Evolutionary conservation across 2,888 invertebrate genomes (phyloP), one percentile per base, ranked within the genome.

Genomic region (Drosophila buzzatii): DNA sequence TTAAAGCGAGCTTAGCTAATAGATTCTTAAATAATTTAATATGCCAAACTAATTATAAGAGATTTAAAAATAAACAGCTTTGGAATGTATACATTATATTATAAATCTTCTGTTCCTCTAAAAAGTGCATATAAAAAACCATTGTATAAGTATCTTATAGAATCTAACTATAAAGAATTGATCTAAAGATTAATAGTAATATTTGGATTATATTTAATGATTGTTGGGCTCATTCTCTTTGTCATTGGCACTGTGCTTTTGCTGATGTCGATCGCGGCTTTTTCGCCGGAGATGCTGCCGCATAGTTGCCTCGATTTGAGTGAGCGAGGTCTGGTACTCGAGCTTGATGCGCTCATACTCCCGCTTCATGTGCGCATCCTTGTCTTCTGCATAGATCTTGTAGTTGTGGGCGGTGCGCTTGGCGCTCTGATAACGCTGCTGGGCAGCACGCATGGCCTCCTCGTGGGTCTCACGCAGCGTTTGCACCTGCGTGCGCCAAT

Each of bases 341-440:
- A 94, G 93, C 82, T 95, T 95, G 80, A 96, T 94, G 45, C 96
- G 93, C 72, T 95, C 94, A 89, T 95, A 94, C 91, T 96, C 96
- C 67, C 94, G 94, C 78, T 94, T 93, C 76, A 95, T 94, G 85
- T 95, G 95, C 33, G 94, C 94, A 70, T 96, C 95, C 81, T 95
- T 95, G 76, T 95, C 95, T 35, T 94, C 93, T 20, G 95, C 94
- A 79, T 95, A 95, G 74, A 95, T 94, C 95, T 95, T 96, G 86
- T 95, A 96, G 87, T 95, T 95, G 31, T 93, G 93, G 37, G 95
- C 94, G 37, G 94, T 95, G 84, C 94, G 94, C 90, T 95, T 96
- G 3, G 95, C 94, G 62, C 94, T 94, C 81, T 94, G 94, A 85
- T 95, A 95, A 82, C 95, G 96, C 12, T 94, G 94, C 61, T 94